A percentile compares a stretch with the other conserved stretches of the same genome.
phyloP scores from a whole-genome alignment of 2,113 vertebrate species.

The Callaeas wilsoni region DNA sequence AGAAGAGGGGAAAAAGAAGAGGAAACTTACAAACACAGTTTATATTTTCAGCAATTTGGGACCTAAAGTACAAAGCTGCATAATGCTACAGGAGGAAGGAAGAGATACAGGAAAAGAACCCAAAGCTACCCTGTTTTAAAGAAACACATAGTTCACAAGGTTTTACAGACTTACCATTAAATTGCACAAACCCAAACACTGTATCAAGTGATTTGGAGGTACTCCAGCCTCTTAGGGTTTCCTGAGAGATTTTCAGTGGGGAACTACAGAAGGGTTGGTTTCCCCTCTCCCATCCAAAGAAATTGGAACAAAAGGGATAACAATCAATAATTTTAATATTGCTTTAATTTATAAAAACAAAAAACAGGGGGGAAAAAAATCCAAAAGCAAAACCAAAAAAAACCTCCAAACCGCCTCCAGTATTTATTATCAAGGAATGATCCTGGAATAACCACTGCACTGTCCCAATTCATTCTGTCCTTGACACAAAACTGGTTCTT shows the following conservation, averaged over 20 bases:
- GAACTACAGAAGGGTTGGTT: neutral
- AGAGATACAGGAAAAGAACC: neutral
- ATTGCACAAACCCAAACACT: neutral
- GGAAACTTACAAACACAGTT: too few species aligned
- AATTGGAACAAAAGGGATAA: neutral
- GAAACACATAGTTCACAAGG: neutral
- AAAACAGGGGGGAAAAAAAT: accelerated
- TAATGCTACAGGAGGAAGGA: neutral
- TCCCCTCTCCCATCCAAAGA: neutral
- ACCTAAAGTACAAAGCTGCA: neutral
- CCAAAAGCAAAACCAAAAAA: neutral
- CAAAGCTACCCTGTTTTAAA: neutral
- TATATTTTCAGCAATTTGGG: neutral
- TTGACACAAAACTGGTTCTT: neutral
- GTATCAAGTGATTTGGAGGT: neutral
- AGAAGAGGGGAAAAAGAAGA: too few species aligned
- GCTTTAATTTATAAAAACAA: neutral
- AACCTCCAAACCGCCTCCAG: too few species aligned
- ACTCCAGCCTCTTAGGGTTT: neutral
- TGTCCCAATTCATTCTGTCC: neutral
- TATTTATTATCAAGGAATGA: neutral
- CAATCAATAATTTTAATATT: neutral
- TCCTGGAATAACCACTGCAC: neutral
- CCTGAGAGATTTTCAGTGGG: neutral
- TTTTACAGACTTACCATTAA: neutral